Conservation (phyloP, 2,113 vertebrate genomes). For the Accipiter cooperii region DNA sequence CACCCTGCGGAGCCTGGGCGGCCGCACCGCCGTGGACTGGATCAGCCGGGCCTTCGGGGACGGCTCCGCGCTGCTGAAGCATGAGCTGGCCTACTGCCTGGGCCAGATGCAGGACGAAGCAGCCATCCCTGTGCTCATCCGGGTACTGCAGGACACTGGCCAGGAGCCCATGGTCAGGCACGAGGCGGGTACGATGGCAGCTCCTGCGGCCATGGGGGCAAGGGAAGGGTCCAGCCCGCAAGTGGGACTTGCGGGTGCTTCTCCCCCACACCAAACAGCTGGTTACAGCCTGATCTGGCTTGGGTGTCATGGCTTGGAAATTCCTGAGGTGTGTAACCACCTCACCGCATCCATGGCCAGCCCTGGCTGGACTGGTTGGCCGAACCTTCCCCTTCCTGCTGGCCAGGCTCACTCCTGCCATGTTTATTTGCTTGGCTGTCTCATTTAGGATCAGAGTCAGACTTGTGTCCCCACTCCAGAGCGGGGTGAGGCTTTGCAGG, state of each 20-base stretch:
- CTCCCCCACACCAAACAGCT: rapidly evolving
- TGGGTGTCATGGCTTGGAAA: background rate
- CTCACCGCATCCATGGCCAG: background rate
- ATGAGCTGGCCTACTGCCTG: constrained; percentile 92
- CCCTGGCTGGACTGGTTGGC: background rate
- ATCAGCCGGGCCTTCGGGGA: constrained; percentile 87
- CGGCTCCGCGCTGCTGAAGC: constrained; percentile 87
- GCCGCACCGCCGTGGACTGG: constrained; percentile 78
- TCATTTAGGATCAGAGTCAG: background rate
- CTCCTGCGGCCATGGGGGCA: rapidly evolving
- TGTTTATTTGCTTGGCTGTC: background rate
- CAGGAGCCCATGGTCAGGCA: constrained; percentile 96
- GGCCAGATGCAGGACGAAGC: constrained; percentile 88
- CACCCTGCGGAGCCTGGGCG: constrained; percentile 86
- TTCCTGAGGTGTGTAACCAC: rapidly evolving
- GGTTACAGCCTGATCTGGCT: rapidly evolving
- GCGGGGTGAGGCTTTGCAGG: rapidly evolving
- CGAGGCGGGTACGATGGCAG: constrained; percentile 81
- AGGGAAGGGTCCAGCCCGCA: background rate
- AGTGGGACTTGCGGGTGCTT: background rate
- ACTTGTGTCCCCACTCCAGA: background rate
- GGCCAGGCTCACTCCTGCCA: background rate
- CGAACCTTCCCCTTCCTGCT: background rate
- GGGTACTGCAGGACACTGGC: constrained; percentile 74
- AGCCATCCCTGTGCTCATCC: constrained; percentile 78